phyloP scores from a whole-genome alignment of 2,888 invertebrate species.

The Drosophila putrida region DNA sequence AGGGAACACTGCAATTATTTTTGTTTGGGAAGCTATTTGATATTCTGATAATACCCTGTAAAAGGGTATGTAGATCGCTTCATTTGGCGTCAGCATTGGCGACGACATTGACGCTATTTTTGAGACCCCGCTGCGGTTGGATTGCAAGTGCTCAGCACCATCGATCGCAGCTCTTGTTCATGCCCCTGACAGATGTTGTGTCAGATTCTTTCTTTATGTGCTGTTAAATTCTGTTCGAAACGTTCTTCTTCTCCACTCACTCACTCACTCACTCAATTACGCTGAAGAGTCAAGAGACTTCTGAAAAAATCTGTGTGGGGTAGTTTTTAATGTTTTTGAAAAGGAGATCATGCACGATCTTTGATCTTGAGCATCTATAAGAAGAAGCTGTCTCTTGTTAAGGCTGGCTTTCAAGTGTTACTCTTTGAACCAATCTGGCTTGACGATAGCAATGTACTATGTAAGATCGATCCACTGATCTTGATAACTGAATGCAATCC shows the following conservation, averaged over 20 bases:
- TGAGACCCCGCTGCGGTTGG: constrained; percentile 49
- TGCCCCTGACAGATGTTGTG: constrained; percentile 55
- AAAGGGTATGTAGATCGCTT: constrained; percentile 30
- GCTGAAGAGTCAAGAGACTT: constrained; percentile 35
- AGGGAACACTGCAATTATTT: not conserved
- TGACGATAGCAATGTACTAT: constrained; percentile 1
- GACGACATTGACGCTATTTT: constrained; percentile 65
- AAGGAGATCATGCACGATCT: constrained; percentile 35
- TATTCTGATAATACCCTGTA: not conserved
- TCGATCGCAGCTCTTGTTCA: constrained; percentile 24
- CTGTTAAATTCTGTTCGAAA: constrained; percentile 57
- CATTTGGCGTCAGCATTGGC: constrained; percentile 43
- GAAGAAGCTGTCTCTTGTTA: constrained; percentile 2
- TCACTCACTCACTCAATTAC: constrained; percentile 54
- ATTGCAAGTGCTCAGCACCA: constrained; percentile 43
- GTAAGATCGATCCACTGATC: constrained; percentile 11
- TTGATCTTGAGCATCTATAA: constrained; percentile 30
- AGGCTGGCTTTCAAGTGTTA: constrained; percentile 14
- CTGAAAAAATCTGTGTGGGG: constrained; percentile 65
- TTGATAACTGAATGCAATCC: constrained; percentile 5
- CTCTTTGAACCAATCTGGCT: constrained; percentile 25
- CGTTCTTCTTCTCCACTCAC: constrained; percentile 40
- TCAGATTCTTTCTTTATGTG: constrained; percentile 49
- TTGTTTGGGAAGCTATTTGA: not conserved
- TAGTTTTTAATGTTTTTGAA: constrained; percentile 29